Evolutionary conservation across 2,888 invertebrate genomes (phyloP).

Genomic region (Yponomeuta cagnagella): DNA sequence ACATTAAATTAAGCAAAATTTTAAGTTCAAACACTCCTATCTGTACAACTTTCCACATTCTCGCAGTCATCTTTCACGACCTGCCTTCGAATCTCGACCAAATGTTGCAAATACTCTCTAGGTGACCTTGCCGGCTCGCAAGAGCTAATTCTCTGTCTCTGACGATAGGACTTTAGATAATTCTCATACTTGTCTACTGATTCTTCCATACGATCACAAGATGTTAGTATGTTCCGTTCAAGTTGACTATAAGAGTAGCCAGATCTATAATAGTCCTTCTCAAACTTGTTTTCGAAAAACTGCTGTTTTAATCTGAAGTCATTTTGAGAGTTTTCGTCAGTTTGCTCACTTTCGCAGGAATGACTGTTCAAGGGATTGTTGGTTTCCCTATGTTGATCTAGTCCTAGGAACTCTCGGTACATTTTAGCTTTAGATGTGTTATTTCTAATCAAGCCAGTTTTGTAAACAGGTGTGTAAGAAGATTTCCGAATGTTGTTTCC

Average conservation of each 20-base stretch:
- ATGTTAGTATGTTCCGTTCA: constrained; percentile 46
- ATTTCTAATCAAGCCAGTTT: constrained; percentile 30
- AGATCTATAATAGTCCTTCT: constrained; percentile 21
- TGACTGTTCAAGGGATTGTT: constrained; percentile 21
- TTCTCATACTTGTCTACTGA: constrained; percentile 47
- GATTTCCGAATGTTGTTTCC: constrained; percentile 25
- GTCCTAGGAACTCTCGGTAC: constrained; percentile 40
- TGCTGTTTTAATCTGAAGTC: constrained; percentile 29
- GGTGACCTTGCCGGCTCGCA: constrained; percentile 43
- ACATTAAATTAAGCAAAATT: no score
- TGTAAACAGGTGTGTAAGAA: constrained; percentile 40
- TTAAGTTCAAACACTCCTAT: constrained; percentile 23
- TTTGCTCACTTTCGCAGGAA: constrained; percentile 27
- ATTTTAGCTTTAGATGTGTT: constrained; percentile 36
- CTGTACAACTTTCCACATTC: constrained; percentile 28
- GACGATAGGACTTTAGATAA: constrained; percentile 30
- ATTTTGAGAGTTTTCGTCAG: constrained; percentile 24
- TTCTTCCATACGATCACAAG: constrained; percentile 47
- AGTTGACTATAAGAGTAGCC: constrained; percentile 32
- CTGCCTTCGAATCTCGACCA: constrained; percentile 72
- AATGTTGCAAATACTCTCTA: constrained; percentile 74
- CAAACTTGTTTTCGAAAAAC: constrained; percentile 32
- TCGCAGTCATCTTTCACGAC: constrained; percentile 70
- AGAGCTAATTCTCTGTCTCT: not conserved
- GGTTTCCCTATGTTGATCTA: constrained; percentile 27